Base-by-base conservation (phyloP, 2,797 vertebrate species). In the Moxostoma hubbsi region DNA sequence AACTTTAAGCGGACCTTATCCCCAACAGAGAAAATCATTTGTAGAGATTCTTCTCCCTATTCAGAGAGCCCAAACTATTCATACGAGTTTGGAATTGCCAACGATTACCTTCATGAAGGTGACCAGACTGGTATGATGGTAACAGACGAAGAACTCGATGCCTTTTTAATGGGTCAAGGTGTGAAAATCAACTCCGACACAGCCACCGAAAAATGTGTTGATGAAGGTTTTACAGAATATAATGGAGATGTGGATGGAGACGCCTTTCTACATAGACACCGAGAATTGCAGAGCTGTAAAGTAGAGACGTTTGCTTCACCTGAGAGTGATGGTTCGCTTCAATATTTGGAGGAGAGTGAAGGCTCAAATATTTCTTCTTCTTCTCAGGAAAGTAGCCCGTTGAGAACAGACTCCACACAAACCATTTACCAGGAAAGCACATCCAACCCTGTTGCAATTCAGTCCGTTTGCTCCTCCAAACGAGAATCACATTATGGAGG, bases 61-160 rank as follows among this genome's bases (percentile, higher is more conserved):
- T 87, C 89, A 70, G 92, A 90, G 9, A 90, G 90, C 57, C 92
- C 90, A 0, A 82, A 89, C 78, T 86, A 86, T 90, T 83, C 72
- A 4, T 73, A 89, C 89, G 72, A 87, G 81, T 88, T 83, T 83
- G 77, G 59, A 5, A 83, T 89, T 55, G 18, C 81, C 24, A 80
- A 85, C 9, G 82, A 87, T 83, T 93, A 90, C 58, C 89, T 94
- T 13, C 90, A 92, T 0, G 96, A 96, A 83, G 95, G 95, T n/a
- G 88, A 92, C 83, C 86, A 92, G 91, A 93, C 91, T 5, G 91
- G 93, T 82, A 58, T 91, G 81, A 88, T 96, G 69, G 90, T 99
- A n/a, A 97, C 95, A 0, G 96, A 99, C 13, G 95, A 96, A 80
- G 97, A 99, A 84, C 88, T 99, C 72, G 97, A 98, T 85, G 96